Evolutionary conservation across 2,888 invertebrate species (phyloP).

Genomic region (Cyclophora punctaria): DNA sequence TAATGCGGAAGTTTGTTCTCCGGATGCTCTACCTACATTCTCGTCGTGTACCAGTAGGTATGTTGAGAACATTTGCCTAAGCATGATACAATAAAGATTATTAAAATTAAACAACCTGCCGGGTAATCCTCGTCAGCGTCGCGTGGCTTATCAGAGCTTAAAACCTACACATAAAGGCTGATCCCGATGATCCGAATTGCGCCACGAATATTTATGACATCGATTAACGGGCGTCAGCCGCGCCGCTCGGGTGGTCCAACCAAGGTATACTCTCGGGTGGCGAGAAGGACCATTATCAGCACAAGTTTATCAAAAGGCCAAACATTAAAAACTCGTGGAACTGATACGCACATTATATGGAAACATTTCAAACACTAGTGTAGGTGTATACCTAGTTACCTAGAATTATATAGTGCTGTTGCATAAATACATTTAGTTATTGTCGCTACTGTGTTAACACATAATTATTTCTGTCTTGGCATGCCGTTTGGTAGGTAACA

Average conservation of each 20-base stretch:
- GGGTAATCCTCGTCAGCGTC: conserved; percentile 30
- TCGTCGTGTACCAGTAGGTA: too few relatives aligned
- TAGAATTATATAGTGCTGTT: not conserved
- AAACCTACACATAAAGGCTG: conserved; percentile 36
- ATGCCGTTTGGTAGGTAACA: conserved; percentile 28
- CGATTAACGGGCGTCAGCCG: conserved; percentile 28
- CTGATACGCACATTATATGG: conserved; percentile 34
- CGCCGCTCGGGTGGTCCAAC: conserved; percentile 55
- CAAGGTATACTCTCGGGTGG: conserved; percentile 29
- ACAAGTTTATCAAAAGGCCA: conserved; percentile 53
- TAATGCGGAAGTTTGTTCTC: too few relatives aligned
- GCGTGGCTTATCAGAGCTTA: conserved; percentile 51
- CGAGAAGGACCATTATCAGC: conserved; percentile 34
- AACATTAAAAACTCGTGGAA: conserved; percentile 44
- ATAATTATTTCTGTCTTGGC: conserved; percentile 40
- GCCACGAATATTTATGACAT: conserved; percentile 60
- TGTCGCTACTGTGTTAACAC: conserved; percentile 27
- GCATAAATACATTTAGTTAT: conserved; percentile 24
- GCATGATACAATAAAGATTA: conserved; percentile 30
- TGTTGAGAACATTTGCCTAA: conserved; percentile 7
- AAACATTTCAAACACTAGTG: too few relatives aligned
- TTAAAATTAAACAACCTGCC: conserved; percentile 35
- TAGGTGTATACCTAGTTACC: not conserved
- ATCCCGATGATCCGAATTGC: conserved; percentile 63
- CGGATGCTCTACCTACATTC: too few relatives aligned